Evolutionary conservation across 2,113 vertebrate genomes (phyloP).

Genomic region (Haplochromis vanheusdeni): DNA sequence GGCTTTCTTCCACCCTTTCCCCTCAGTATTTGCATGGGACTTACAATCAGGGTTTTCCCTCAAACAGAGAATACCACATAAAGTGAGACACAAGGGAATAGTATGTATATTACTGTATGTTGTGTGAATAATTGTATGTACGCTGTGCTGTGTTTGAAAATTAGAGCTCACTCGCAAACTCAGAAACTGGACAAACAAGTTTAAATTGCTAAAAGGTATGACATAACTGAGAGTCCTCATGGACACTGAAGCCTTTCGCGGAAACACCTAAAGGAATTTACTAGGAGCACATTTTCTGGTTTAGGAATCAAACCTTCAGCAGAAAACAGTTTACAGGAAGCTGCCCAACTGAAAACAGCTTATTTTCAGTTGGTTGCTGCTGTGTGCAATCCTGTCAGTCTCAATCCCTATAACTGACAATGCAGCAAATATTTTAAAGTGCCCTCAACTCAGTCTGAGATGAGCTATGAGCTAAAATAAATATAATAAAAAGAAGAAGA

Average conservation of each 20-base stretch:
- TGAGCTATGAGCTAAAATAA: not conserved
- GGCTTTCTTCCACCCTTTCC: slow-evolving; percentile 36
- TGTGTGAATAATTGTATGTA: not conserved
- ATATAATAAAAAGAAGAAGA: accelerated
- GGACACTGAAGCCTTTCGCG: not conserved
- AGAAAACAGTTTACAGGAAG: not conserved
- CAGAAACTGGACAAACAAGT: not conserved
- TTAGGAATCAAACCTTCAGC: not conserved
- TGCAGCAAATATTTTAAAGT: not conserved
- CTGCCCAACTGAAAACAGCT: not conserved
- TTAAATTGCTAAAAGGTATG: not conserved
- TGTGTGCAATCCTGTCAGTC: not conserved
- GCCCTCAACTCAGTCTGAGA: not conserved
- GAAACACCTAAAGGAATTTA: slow-evolving; percentile 11
- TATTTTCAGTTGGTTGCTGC: not conserved
- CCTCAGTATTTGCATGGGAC: slow-evolving; percentile 37
- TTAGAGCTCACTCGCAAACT: not conserved
- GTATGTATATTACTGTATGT: not conserved
- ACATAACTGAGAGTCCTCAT: not conserved
- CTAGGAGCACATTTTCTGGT: not conserved
- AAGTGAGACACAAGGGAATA: not conserved
- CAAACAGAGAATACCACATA: not conserved
- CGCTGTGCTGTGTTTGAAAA: not conserved
- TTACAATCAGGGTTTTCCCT: slow-evolving; percentile 36
- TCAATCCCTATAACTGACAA: not conserved